Conservation (phyloP, 1,140 invertebrate species). For the Papilio helenus region DNA sequence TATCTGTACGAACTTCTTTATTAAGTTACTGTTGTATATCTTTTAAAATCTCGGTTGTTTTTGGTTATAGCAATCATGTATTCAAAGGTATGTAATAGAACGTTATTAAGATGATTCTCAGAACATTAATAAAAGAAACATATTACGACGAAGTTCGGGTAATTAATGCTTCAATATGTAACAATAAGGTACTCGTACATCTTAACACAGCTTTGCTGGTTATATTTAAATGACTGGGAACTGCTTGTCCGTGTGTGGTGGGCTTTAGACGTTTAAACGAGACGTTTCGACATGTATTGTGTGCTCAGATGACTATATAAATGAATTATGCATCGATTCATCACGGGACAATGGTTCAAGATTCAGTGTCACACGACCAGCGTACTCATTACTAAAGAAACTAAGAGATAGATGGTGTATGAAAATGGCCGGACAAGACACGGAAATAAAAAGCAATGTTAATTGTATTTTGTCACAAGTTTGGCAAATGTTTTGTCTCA, state of each 20-base stretch:
- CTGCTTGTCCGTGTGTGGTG: not conserved
- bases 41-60: not conserved
- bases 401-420: slow-evolving; percentile 62
- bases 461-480: slow-evolving; percentile 12
- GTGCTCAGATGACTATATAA: slow-evolving; percentile 48
- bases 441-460: not conserved
- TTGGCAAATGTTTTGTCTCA: too few relatives aligned
- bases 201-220: too few relatives aligned
- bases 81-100: not conserved
- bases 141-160: not conserved
- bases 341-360: slow-evolving; percentile 64
- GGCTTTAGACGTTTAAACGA: not conserved
- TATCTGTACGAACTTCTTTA: not conserved
- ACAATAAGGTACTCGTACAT: not conserved
- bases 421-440: slow-evolving; percentile 50
- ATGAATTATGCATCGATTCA: slow-evolving; percentile 67
- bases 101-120: not conserved
- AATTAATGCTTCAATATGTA: not conserved
- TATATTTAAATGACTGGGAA: too few relatives aligned
- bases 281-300: slow-evolving; percentile 54
- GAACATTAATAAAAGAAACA: not conserved
- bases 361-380: slow-evolving; percentile 66
- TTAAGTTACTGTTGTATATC: not conserved
- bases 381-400: slow-evolving; percentile 69
- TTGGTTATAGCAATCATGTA: not conserved